These are phyloP conservation scores for Lepidurus arcticus DNA, from an alignment of 1,140 invertebrate genomes.

Conservation along the genomic window DNA sequence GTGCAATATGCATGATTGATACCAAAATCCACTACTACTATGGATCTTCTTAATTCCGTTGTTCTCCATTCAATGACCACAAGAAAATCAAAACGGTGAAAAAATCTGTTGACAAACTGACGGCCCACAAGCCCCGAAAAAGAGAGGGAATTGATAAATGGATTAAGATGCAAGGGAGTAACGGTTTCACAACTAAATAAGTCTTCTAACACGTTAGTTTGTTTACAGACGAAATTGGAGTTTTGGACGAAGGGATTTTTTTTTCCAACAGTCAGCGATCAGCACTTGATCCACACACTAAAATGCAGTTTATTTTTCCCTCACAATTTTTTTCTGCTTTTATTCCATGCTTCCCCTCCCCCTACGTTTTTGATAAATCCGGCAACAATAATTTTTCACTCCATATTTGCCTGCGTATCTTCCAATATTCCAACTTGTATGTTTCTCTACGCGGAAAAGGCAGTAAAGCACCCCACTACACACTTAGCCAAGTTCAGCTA, in stretches of 20 bases:
- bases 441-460: not conserved
- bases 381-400: not conserved
- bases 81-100: constrained; percentile 17
- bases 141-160: not conserved
- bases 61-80: constrained; percentile 2
- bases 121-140: not conserved
- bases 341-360: not conserved
- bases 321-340: not conserved
- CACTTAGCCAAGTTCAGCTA: constrained; percentile 10
- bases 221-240: not conserved
- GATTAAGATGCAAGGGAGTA: not conserved
- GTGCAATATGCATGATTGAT: constrained; percentile 19
- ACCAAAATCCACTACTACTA: not conserved
- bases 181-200: not conserved
- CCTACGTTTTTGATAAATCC: not conserved
- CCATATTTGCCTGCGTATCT: not conserved
- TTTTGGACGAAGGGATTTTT: constrained; percentile 9
- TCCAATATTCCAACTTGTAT: not conserved
- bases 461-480: constrained; percentile 17
- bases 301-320: not conserved
- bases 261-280: not conserved
- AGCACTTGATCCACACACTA: not conserved
- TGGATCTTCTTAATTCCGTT: constrained; percentile 1
- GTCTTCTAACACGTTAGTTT: constrained; percentile 16
- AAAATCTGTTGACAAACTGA: not conserved